Conservation (phyloP, 2,888 invertebrate genomes). For the Diploptera punctata region DNA sequence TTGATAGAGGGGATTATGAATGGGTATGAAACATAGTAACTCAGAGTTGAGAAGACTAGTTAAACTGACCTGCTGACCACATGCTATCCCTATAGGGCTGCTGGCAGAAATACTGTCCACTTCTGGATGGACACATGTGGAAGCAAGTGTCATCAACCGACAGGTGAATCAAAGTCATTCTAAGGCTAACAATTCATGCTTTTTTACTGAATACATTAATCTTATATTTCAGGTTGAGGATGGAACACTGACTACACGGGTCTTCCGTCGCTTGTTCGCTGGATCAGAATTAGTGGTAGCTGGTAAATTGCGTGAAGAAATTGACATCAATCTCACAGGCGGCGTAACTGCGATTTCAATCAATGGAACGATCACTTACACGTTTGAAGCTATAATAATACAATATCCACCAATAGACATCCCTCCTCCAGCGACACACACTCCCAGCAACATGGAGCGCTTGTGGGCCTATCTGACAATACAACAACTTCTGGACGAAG, state of each 20-base stretch:
- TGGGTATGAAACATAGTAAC: too few relatives aligned
- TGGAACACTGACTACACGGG: conserved; percentile 59
- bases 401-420: not conserved
- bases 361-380: not conserved
- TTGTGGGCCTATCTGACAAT: conserved; percentile 73
- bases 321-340: not conserved
- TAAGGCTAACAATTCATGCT: too few relatives aligned
- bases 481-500: conserved; percentile 61
- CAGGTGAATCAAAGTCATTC: too few relatives aligned
- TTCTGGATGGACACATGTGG: too few relatives aligned
- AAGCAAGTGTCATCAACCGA: too few relatives aligned
- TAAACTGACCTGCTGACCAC: too few relatives aligned
- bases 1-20: too few relatives aligned
- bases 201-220: too few relatives aligned
- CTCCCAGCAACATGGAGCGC: conserved; percentile 54
- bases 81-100: too few relatives aligned
- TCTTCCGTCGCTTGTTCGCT: conserved; percentile 65
- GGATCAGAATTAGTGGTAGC: conserved; percentile 70
- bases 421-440: not conserved
- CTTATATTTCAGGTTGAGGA: conserved; percentile 60
- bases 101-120: too few relatives aligned
- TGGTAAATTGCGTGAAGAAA: conserved; percentile 55
- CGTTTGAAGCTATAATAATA: not conserved
- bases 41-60: too few relatives aligned
- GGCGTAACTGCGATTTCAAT: not conserved